Percentiles rank a stretch among this genome's conserved stretches.
Evolutionary conservation across 2,797 vertebrate genomes (phyloP).

Genomic region (Eremophila alpestris): DNA sequence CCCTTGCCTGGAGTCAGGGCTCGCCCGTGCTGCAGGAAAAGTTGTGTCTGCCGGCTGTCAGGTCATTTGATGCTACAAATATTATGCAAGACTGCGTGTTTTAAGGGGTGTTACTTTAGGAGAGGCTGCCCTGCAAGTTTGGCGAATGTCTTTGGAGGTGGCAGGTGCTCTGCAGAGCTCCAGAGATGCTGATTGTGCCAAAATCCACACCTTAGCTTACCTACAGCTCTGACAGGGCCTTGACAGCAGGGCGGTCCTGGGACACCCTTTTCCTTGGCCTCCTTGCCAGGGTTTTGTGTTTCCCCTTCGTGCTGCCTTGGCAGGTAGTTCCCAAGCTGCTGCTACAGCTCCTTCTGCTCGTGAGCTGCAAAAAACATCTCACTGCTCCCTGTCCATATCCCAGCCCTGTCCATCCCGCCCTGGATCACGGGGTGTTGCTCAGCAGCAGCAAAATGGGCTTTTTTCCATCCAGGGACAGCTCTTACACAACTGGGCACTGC

Average conservation of each 20-base stretch:
- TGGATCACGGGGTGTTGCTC: neutral
- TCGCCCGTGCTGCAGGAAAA: neutral
- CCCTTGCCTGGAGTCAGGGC: neutral
- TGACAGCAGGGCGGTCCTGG: neutral
- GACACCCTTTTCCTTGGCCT: neutral
- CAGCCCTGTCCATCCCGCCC: accelerated
- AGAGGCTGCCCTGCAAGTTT: neutral
- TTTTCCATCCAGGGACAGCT: neutral
- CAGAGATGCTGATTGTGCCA: neutral
- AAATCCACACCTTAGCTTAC: neutral
- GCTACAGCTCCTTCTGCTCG: neutral
- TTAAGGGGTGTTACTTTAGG: neutral
- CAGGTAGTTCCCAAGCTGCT: neutral
- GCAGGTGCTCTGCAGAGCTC: slow-evolving; percentile 5
- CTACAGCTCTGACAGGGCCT: neutral
- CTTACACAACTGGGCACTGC: neutral
- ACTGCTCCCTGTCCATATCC: accelerated
- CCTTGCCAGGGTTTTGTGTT: neutral
- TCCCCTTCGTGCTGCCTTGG: neutral
- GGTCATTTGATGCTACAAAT: neutral
- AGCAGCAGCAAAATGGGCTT: neutral
- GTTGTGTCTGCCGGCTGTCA: neutral
- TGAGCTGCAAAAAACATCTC: neutral
- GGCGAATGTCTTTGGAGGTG: neutral
- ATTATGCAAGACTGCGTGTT: neutral